A percentile compares a stretch with the other conserved stretches of the same genome.
Conservation (phyloP, 2,797 vertebrate species). For the Pogoniulus pusillus region DNA sequence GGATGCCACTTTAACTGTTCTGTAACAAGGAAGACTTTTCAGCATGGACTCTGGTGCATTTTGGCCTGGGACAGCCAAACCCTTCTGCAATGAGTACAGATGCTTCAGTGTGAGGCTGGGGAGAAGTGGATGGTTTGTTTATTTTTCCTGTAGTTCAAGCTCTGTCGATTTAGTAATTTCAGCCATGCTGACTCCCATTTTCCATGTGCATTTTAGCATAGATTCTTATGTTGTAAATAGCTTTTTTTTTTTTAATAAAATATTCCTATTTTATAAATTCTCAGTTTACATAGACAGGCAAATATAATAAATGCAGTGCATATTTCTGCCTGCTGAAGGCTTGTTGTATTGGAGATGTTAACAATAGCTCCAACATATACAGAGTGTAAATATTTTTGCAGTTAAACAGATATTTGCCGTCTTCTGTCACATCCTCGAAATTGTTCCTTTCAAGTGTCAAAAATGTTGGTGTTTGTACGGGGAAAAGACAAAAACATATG, state of each 20-base stretch:
- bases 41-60: background rate
- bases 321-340: background rate
- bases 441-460: constrained; percentile 72
- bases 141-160: background rate
- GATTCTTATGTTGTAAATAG: background rate
- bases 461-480: constrained; percentile 70
- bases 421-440: constrained; percentile 66
- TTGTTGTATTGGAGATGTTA: constrained; percentile 29
- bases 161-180: background rate
- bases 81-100: background rate
- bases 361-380: constrained; percentile 55
- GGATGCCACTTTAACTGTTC: background rate
- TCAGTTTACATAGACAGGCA: background rate
- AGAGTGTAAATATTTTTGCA: constrained; percentile 66
- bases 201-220: background rate
- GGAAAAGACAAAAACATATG: constrained; percentile 72
- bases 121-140: background rate
- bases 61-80: background rate
- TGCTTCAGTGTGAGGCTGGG: background rate
- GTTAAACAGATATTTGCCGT: constrained; percentile 68
- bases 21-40: background rate
- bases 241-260: background rate
- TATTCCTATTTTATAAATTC: background rate
- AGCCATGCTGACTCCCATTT: background rate
- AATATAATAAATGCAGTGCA: background rate